Evolutionary conservation across 2,888 invertebrate species (phyloP).

Genomic region (Diadegma fenestrale): DNA sequence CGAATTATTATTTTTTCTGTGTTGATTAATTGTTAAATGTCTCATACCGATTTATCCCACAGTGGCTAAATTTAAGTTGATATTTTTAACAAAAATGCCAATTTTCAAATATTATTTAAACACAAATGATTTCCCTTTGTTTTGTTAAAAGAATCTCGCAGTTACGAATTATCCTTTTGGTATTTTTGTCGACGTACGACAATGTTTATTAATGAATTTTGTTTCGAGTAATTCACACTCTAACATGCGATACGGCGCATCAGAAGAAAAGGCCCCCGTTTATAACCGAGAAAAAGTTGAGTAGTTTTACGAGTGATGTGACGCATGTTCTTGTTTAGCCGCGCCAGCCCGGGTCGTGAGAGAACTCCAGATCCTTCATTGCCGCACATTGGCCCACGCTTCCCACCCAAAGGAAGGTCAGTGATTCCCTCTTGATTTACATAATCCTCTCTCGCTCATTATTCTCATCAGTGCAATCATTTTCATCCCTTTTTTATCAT

Average conservation of each 20-base stretch:
- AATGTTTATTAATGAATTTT: conserved; percentile 39
- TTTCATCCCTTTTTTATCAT: conserved; percentile 35
- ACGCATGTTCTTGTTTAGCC: conserved; percentile 89
- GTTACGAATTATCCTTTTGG: neutral
- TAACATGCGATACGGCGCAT: conserved; percentile 43
- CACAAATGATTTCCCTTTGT: conserved; percentile 27
- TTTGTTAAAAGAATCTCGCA: neutral
- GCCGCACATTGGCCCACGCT: conserved; percentile 96
- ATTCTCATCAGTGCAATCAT: conserved; percentile 10
- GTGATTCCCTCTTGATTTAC: conserved; percentile 75
- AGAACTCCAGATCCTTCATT: conserved; percentile 92
- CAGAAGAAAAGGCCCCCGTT: conserved; percentile 49
- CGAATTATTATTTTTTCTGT: neutral
- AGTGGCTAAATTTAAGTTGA: conserved; percentile 17
- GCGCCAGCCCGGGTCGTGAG: conserved; percentile 94
- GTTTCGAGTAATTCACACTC: conserved; percentile 50
- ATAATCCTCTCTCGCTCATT: conserved; percentile 55
- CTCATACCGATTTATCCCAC: conserved; percentile 31
- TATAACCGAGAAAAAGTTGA: conserved; percentile 69
- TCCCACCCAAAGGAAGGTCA: conserved; percentile 95
- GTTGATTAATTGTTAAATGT: conserved; percentile 55
- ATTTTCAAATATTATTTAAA: conserved; percentile 28
- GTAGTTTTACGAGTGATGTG: conserved; percentile 83
- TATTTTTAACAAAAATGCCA: conserved; percentile 15
- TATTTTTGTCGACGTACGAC: conserved; percentile 17